Percentiles rank a stretch among this genome's conserved stretches.
phyloP scores from a whole-genome alignment of 2,888 invertebrate genomes.

The Limnephilus rhombicus region DNA sequence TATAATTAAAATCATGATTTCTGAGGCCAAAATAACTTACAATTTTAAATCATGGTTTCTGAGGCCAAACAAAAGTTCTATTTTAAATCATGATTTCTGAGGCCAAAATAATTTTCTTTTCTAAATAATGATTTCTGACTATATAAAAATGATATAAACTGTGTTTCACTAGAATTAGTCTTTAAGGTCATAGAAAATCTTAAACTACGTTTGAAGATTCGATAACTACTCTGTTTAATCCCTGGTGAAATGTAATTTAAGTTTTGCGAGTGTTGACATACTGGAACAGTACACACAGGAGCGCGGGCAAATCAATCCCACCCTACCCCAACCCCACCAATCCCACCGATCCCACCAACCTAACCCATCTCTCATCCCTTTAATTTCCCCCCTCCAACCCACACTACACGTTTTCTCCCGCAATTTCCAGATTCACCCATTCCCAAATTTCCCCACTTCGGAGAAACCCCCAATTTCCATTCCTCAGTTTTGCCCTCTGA shows the following conservation, averaged over 20 bases:
- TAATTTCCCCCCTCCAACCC: background rate
- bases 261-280: slow-evolving; percentile 64
- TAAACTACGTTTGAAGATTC: background rate
- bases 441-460: background rate
- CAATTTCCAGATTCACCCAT: slow-evolving; percentile 14
- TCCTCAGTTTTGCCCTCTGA: slow-evolving; percentile 26
- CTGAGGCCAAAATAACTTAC: too few relatives aligned
- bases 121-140: too few relatives aligned
- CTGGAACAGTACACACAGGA: slow-evolving; percentile 59
- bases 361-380: background rate
- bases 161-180: background rate
- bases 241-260: slow-evolving; percentile 64
- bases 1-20: too few relatives aligned
- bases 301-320: slow-evolving; percentile 34
- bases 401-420: background rate
- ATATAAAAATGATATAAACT: too few relatives aligned
- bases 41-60: too few relatives aligned
- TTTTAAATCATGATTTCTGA: too few relatives aligned
- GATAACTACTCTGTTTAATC: slow-evolving; percentile 41
- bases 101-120: too few relatives aligned
- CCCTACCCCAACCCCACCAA: background rate
- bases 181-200: background rate
- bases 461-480: slow-evolving; percentile 13
- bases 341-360: background rate
- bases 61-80: too few relatives aligned